Base-by-base conservation (phyloP, 1,140 invertebrate species). In the Drosophila triauraria region DNA sequence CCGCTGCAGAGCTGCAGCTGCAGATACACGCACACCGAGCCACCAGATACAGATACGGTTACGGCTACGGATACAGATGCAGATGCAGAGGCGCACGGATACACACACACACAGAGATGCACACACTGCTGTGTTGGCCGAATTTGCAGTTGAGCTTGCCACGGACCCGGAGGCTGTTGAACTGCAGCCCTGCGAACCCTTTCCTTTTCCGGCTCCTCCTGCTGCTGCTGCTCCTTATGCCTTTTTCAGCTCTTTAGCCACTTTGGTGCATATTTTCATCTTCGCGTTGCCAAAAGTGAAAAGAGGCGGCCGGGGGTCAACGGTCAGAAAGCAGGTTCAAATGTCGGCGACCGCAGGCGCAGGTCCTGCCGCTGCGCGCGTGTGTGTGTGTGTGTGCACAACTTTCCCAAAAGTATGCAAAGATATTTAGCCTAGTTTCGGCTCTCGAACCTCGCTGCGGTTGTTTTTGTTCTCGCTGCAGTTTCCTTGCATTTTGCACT, bases 291-390 rank as follows among this genome's bases (percentile, higher is more conserved):
- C 69, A 80, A 60, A 75, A 61, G 46, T 32, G 46, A 75, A 63
- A 56, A 60, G 30, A 40, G 40, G 50, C 69, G 59, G 60, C 47
- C 75, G 62, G 58, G 70, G 83, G 76, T 74, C 82, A 78, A 75
- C 63, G 65, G 74, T 78, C 75, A 78, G 60, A 61, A 57, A 60
- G 59, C 78, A 90, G 84, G 84, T 88, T 88, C 84, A 88, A 88
- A 90, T 84, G 84, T 88, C 84, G 85, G 80, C 84, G 84, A 88
- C 84, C 84, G 86, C 75, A 71, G 75, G 85, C 78, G 75, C 76
- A 78, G 76, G 65, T 58, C 75, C 60, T 46, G 44, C 56, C 60
- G 23, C 42, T 47, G 7, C 44, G 27, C 27, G 27, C 27, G 30
- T 44, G 23, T 44, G 75, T 43, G 40, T 59, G 42, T 67, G 20